Base-by-base conservation (phyloP, 2,888 invertebrate species). In the Stramonita haemastoma region DNA sequence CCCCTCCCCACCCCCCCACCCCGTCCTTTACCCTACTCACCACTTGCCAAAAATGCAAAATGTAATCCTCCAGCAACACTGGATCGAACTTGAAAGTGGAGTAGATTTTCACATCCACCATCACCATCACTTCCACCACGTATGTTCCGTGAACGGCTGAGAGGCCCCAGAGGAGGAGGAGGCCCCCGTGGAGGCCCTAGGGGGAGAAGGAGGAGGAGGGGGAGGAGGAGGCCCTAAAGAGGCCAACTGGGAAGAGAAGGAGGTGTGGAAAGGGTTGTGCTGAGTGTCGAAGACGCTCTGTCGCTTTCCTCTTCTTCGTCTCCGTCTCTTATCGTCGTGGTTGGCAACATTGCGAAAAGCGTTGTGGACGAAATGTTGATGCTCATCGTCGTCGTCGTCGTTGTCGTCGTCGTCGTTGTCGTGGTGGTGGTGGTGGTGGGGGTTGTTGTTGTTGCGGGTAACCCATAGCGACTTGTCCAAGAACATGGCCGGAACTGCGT, bases 31-130 rank as follows among this genome's bases (percentile, higher is more conserved):
- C 8, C 36, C 57, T n/a, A 91, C 93, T 92, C 90, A 94, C 94
- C 70, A 93, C 93, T 87, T 94, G 94, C 94, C 94, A 94, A 89
- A 93, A 94, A 89, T 94, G 94, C 19, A 94, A 90, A 79, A 94
- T 91, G 89, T 93, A 94, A 84, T 93, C 93, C 57, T 93, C 90
- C 13, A 94, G 90, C 87, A 93, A 92, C 22, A 92, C 92, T 57
- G 93, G 93, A 85, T 93, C 93, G 22, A 92, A 93, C 46, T 93
- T 92, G 91, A 94, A 94, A 77, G 93, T 92, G 73, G 92, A 90
- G 57, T 93, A 94, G 89, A 93, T 91, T 26, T 93, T 93, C 84
- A 91, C 93, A 89, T 94, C 94, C 86, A 93, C 93, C 88, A 94
- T 93, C n/a, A 93, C 89, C 34, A 93, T 86, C 17, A 93, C 92